phyloP scores from a whole-genome alignment of 1,140 invertebrate species.

The Kradibia gibbosae region DNA sequence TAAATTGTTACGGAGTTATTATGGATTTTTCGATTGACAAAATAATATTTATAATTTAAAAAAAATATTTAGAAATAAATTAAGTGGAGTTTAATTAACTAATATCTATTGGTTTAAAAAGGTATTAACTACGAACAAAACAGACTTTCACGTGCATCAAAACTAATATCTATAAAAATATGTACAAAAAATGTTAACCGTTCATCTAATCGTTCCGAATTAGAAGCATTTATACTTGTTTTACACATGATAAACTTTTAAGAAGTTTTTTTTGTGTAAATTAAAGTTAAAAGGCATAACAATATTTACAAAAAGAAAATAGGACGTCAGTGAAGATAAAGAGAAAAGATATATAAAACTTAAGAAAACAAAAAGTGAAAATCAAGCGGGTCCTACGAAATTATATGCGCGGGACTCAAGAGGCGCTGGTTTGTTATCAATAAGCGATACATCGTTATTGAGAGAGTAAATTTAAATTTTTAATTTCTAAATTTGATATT shows the following conservation, averaged over 20 bases:
- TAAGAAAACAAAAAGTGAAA: neutral
- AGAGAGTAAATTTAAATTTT: neutral
- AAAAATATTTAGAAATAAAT: too few relatives aligned
- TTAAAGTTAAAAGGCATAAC: neutral
- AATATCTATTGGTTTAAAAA: too few relatives aligned
- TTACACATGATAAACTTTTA: neutral
- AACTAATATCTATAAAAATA: neutral
- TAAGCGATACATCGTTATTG: neutral
- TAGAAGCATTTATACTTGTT: neutral
- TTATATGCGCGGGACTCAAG: neutral
- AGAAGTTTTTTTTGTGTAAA: neutral
- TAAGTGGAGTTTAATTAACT: too few relatives aligned
- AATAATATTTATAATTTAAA: too few relatives aligned
- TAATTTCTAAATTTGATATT: slow-evolving; percentile 17
- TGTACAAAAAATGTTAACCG: neutral
- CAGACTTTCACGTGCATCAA: too few relatives aligned
- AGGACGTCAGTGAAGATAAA: neutral
- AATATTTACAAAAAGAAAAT: neutral
- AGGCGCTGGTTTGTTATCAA: neutral
- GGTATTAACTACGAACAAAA: too few relatives aligned
- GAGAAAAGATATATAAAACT: neutral
- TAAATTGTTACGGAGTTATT: too few relatives aligned
- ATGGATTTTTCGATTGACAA: too few relatives aligned
- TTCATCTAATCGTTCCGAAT: neutral
- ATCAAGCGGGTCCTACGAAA: neutral